Evolutionary conservation across 1,140 invertebrate species (phyloP).

Genomic region (Medauroidea extradentata): DNA sequence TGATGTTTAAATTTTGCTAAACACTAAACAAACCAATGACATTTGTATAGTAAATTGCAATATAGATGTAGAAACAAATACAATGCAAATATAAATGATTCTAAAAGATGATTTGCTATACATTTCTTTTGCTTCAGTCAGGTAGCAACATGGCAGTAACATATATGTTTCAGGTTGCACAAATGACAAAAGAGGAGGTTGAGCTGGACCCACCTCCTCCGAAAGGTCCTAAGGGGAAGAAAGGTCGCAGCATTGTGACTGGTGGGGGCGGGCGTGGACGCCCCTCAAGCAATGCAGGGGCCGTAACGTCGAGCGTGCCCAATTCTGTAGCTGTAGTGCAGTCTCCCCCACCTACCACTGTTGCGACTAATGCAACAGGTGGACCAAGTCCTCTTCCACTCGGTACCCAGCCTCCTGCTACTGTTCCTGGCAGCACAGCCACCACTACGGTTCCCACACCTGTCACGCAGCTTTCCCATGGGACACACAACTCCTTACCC

Average conservation of each 20-base stretch:
- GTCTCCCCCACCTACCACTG: conserved; percentile 15
- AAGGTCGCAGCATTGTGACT: conserved; percentile 38
- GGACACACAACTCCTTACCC: conserved; percentile 48
- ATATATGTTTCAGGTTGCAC: conserved; percentile 84
- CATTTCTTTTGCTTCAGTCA: too few relatives aligned
- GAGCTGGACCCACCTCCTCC: conserved; percentile 67
- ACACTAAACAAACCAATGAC: too few relatives aligned
- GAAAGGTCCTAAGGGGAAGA: conserved; percentile 68
- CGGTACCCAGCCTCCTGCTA: conserved; percentile 48
- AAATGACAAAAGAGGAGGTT: conserved; percentile 90
- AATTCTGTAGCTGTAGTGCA: conserved; percentile 30
- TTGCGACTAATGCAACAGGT: conserved; percentile 35
- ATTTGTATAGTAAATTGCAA: too few relatives aligned
- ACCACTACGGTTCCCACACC: conserved; percentile 36
- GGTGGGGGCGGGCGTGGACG: conserved; percentile 29
- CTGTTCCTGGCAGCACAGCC: conserved; percentile 50
- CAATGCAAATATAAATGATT: too few relatives aligned
- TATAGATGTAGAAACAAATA: too few relatives aligned
- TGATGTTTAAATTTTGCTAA: too few relatives aligned
- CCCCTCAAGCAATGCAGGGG: conserved; percentile 37
- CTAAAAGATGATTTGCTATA: too few relatives aligned
- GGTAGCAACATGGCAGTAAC: too few relatives aligned
- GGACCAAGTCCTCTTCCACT: conserved; percentile 46
- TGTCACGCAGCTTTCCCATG: conserved; percentile 22
- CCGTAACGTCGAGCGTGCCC: conserved; percentile 44